These are phyloP conservation scores for Athene noctua DNA, from an alignment of 2,113 vertebrate species.

Conservation along the genomic window DNA sequence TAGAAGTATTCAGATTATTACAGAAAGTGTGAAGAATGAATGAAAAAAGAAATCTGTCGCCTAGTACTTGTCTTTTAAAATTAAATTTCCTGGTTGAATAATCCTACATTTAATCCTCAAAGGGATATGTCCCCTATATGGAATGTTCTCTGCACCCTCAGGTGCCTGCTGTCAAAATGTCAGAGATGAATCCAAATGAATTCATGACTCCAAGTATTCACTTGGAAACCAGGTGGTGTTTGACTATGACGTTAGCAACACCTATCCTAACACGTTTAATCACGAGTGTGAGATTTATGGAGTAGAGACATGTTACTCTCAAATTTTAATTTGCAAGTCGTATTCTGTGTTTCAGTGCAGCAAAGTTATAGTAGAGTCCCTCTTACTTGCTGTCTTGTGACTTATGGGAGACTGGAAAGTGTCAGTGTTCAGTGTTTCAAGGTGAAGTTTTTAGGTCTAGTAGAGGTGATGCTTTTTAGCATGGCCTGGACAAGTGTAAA, in stretches of 20 bases:
- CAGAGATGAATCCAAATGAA: not conserved
- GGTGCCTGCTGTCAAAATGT: not conserved
- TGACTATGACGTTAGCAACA: not conserved
- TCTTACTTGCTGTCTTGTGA: not conserved
- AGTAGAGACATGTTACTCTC: not conserved
- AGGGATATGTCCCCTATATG: not conserved
- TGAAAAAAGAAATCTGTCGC: conserved; percentile 43
- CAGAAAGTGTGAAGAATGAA: conserved; percentile 61
- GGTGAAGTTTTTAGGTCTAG: not conserved
- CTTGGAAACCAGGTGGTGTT: not conserved
- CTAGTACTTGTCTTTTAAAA: conserved; percentile 31
- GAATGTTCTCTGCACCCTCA: not conserved
- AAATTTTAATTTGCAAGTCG: not conserved
- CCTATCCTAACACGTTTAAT: not conserved
- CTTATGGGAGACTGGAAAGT: not conserved
- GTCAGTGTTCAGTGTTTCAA: not conserved
- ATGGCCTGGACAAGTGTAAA: not conserved
- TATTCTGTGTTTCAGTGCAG: not conserved
- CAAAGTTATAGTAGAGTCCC: not conserved
- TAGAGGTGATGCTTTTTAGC: not conserved
- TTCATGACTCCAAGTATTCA: not conserved
- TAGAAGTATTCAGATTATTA: conserved; percentile 62
- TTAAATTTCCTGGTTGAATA: conserved; percentile 61
- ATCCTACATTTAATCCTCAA: conserved; percentile 21
- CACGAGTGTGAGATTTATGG: not conserved